Conservation (phyloP, 2,888 invertebrate genomes). For the Yponomeuta cagnagella region DNA sequence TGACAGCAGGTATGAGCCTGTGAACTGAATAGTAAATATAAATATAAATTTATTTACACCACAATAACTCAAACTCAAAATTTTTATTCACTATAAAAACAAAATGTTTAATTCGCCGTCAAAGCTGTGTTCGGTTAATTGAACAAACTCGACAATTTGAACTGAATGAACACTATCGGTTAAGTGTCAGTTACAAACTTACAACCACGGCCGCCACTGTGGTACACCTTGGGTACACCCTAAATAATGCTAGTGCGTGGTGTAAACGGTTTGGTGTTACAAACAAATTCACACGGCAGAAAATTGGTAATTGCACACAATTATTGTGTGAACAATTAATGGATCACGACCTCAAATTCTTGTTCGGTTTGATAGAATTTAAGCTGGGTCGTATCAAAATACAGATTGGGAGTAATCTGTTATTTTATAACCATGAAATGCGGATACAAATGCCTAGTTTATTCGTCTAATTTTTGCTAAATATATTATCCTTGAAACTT, state of each 20-base stretch:
- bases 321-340: neutral
- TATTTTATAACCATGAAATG: too few species aligned
- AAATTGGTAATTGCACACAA: neutral
- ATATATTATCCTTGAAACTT: neutral
- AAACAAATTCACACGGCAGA: neutral
- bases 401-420: too few species aligned
- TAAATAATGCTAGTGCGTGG: neutral
- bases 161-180: neutral
- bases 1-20: too few species aligned
- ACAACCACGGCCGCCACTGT: neutral
- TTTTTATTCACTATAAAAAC: too few species aligned
- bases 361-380: neutral
- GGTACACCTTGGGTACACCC: constrained; percentile 2
- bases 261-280: constrained; percentile 1
- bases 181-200: neutral
- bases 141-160: neutral
- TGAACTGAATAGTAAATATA: too few species aligned
- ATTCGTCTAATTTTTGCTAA: too few species aligned
- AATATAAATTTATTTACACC: too few species aligned
- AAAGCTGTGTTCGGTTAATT: constrained; percentile 22
- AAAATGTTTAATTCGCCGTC: too few species aligned
- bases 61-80: too few species aligned
- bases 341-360: neutral
- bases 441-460: too few species aligned
- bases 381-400: neutral